A percentile compares a stretch with the other conserved stretches of the same genome.
These are phyloP conservation scores for Drosophila recens DNA, from an alignment of 2,888 invertebrate species.

Conservation along the genomic window DNA sequence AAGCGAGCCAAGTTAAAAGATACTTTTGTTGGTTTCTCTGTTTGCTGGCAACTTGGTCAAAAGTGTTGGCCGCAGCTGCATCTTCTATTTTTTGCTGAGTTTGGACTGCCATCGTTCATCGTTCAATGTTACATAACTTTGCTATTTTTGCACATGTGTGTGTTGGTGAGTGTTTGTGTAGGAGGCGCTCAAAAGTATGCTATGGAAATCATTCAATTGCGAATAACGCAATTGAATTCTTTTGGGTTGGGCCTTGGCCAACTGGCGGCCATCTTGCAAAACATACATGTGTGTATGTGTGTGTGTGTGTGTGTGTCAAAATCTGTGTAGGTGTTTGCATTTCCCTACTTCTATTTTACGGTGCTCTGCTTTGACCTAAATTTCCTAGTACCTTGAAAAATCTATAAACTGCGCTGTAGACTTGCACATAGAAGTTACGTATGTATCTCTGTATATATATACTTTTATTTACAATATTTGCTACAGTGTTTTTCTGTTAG, in stretches of 20 bases:
- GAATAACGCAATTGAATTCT: slow-evolving; percentile 63
- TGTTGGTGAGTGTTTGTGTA: slow-evolving; percentile 6
- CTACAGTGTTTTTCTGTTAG: slow-evolving; percentile 16
- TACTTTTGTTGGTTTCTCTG: slow-evolving; percentile 21
- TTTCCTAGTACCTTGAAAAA: slow-evolving; percentile 36
- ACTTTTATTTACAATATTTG: slow-evolving; percentile 19
- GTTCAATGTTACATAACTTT: slow-evolving; percentile 55
- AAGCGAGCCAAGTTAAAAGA: slow-evolving; percentile 41
- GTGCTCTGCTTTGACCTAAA: slow-evolving; percentile 64
- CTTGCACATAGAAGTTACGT: background rate
- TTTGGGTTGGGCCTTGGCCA: slow-evolving; percentile 21
- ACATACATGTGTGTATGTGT: slow-evolving; percentile 6
- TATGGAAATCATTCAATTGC: slow-evolving; percentile 59
- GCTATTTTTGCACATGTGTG: background rate
- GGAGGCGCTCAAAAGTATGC: slow-evolving; percentile 55
- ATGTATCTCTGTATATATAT: slow-evolving; percentile 6
- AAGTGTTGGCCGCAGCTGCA: slow-evolving; percentile 20
- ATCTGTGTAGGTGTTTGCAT: slow-evolving; percentile 15
- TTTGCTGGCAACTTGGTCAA: slow-evolving; percentile 48
- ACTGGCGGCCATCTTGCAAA: slow-evolving; percentile 36
- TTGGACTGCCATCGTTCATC: slow-evolving; percentile 3
- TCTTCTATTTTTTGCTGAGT: background rate
- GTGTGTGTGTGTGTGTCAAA: slow-evolving; percentile 1
- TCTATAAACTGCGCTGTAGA: slow-evolving; percentile 43
- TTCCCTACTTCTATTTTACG: slow-evolving; percentile 19